Conservation (phyloP, 2,113 vertebrate species). For the Quiscalus mexicanus region DNA sequence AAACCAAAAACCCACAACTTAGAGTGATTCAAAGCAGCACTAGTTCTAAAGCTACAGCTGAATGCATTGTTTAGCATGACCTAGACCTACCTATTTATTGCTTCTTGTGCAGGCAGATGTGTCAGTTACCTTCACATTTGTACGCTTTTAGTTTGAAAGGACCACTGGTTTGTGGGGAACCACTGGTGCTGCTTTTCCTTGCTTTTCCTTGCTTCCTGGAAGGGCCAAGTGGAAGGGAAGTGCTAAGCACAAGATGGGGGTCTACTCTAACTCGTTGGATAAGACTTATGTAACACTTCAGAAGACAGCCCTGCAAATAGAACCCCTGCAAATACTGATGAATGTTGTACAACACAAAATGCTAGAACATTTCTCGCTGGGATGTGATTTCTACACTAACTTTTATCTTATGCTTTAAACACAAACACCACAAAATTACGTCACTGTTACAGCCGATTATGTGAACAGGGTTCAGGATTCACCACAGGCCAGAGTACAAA, state of each 20-base stretch:
- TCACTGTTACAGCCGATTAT: background rate
- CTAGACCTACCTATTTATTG: background rate
- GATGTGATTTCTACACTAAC: background rate
- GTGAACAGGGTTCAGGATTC: background rate
- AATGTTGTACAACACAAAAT: background rate
- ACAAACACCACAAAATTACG: background rate
- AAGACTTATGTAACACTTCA: background rate
- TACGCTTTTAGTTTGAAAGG: background rate
- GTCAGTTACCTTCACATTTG: rapidly evolving
- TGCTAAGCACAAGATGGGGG: background rate
- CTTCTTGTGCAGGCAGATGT: background rate
- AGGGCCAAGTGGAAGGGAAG: background rate
- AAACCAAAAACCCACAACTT: background rate
- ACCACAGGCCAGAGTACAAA: background rate
- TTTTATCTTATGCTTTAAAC: background rate
- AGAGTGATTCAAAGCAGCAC: background rate
- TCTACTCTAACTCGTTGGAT: background rate
- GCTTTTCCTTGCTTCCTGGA: background rate
- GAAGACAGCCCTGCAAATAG: background rate
- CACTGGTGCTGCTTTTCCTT: background rate
- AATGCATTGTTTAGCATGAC: background rate
- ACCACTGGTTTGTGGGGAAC: background rate
- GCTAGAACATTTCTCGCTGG: background rate
- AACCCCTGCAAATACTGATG: background rate
- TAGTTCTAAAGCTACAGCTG: background rate